phyloP scores from a whole-genome alignment of 2,113 vertebrate species.

The Melanotaenia duboulayi region DNA sequence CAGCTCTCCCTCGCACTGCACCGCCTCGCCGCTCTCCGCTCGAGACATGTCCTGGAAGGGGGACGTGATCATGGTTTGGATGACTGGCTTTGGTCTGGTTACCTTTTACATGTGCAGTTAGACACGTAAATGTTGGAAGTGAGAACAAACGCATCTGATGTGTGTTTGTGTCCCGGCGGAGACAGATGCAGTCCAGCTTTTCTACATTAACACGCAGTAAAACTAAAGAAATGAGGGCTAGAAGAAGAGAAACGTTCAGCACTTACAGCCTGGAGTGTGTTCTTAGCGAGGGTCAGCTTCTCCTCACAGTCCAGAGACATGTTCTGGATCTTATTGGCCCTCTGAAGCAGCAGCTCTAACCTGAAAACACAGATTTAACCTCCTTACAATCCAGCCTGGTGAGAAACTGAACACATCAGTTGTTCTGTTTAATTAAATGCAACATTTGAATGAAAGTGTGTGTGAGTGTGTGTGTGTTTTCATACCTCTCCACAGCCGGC shows the following conservation, averaged over 20 bases:
- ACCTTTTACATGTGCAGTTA: no score
- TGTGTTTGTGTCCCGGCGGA: no score
- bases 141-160: no score
- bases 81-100: background rate
- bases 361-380: slow-evolving; percentile 70
- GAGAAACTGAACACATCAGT: background rate
- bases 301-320: slow-evolving; percentile 96
- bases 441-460: background rate
- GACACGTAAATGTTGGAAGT: no score
- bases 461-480: background rate
- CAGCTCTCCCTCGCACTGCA: slow-evolving; percentile 91
- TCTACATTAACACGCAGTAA: no score
- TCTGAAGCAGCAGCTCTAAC: slow-evolving; percentile 93
- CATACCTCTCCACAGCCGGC: slow-evolving; percentile 93
- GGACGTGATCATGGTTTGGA: background rate
- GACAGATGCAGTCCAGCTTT: no score
- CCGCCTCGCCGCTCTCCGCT: slow-evolving; percentile 88
- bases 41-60: slow-evolving; percentile 88
- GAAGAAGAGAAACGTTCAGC: background rate
- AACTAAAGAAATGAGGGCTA: background rate
- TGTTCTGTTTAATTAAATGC: background rate
- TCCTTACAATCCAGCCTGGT: background rate
- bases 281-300: slow-evolving; percentile 95
- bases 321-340: slow-evolving; percentile 98
- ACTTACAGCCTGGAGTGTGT: slow-evolving; percentile 97